Evolutionary conservation across 2,113 vertebrate genomes (phyloP).

Genomic region (Sylvietta virens): DNA sequence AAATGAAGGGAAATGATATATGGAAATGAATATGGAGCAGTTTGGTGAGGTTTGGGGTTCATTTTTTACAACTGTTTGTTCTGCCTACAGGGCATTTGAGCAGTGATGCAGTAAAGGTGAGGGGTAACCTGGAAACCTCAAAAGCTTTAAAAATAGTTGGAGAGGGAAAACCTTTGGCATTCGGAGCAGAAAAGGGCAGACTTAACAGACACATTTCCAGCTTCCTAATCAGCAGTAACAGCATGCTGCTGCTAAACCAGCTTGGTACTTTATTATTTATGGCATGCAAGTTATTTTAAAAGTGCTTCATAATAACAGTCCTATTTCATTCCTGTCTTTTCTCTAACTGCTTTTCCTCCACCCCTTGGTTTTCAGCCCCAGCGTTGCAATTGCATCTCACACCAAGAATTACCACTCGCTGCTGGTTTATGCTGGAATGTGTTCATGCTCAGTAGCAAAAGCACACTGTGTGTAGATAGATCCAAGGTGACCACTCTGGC

Average conservation of each 20-base stretch:
- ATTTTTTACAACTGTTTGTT: not conserved
- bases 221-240: not conserved
- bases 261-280: not conserved
- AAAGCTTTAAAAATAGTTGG: not conserved
- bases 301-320: not conserved
- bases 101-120: not conserved
- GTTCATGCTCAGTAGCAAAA: not conserved
- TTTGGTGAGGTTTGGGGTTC: not conserved
- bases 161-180: not conserved
- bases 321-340: not conserved
- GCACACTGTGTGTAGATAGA: not conserved
- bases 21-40: not conserved
- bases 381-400: not conserved
- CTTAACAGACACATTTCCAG: not conserved
- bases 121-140: not conserved
- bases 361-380: not conserved
- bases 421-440: not conserved
- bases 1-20: not conserved
- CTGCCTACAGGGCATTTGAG: rapidly evolving
- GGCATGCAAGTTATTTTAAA: not conserved
- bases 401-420: not conserved
- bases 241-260: not conserved
- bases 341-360: not conserved
- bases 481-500: not conserved
- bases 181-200: not conserved